Evolutionary conservation across 2,888 invertebrate genomes (phyloP).

Genomic region (Apoda limacodes): DNA sequence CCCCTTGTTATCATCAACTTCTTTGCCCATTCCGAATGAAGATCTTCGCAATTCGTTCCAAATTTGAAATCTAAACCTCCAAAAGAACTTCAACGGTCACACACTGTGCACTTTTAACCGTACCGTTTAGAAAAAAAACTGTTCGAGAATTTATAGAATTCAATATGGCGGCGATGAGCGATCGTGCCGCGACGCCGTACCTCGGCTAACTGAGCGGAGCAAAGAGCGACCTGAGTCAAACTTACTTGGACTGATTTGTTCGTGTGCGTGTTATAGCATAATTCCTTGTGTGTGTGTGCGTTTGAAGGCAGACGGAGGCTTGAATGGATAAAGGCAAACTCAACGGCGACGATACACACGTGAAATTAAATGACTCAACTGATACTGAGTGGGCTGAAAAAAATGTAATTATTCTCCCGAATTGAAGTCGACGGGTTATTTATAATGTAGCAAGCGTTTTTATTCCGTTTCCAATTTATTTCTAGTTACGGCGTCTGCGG

Average conservation of each 20-base stretch:
- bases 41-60: constrained; percentile 6
- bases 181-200: constrained; percentile 57
- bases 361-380: constrained; percentile 32
- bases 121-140: constrained; percentile 42
- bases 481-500: too few species aligned
- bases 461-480: too few species aligned
- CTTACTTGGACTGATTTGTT: constrained; percentile 34
- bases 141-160: constrained; percentile 40
- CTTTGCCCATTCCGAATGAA: not conserved
- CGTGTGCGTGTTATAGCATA: constrained; percentile 23
- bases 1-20: constrained; percentile 23
- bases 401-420: constrained; percentile 35
- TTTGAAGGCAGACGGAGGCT: constrained; percentile 32
- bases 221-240: constrained; percentile 58
- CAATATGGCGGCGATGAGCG: constrained; percentile 47
- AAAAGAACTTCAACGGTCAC: constrained; percentile 28
- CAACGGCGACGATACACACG: constrained; percentile 19
- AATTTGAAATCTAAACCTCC: constrained; percentile 25
- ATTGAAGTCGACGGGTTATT: constrained; percentile 26
- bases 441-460: too few species aligned
- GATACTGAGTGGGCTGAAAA: constrained; percentile 33
- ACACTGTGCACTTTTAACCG: constrained; percentile 48
- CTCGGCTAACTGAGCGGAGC: constrained; percentile 57
- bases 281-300: constrained; percentile 27
- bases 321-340: constrained; percentile 40